Evolutionary conservation across 2,888 invertebrate genomes (phyloP).

Genomic region (Synergus itoensis): DNA sequence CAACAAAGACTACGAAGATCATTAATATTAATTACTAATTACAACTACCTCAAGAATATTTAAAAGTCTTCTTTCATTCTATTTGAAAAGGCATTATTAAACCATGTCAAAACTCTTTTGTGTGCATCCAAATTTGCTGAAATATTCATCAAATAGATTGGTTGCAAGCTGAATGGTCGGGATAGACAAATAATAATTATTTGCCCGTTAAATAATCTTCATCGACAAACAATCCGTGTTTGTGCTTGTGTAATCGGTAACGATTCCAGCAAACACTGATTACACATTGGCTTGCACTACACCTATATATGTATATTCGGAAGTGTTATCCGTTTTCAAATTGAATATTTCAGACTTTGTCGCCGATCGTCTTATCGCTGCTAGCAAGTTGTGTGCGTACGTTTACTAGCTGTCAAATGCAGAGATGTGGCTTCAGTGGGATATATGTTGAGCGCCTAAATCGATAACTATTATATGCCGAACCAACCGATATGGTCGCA

Average conservation of each 20-base stretch:
- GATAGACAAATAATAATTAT: conserved; percentile 17
- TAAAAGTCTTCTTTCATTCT: no score
- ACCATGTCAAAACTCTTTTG: neutral
- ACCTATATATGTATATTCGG: neutral
- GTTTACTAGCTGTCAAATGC: conserved; percentile 40
- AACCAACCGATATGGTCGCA: conserved; percentile 57
- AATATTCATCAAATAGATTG: conserved; percentile 23
- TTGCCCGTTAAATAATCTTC: conserved; percentile 10
- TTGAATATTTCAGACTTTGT: conserved; percentile 33
- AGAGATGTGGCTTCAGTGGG: neutral
- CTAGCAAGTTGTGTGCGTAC: neutral
- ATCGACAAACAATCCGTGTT: conserved; percentile 10
- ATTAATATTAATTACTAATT: no score
- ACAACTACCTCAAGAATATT: no score
- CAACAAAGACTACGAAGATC: no score
- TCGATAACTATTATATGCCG: conserved; percentile 68
- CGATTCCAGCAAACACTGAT: conserved; percentile 7
- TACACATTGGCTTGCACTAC: neutral
- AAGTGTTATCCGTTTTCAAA: conserved; percentile 10
- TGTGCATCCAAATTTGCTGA: neutral
- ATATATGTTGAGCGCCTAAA: conserved; percentile 52
- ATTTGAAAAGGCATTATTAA: no score
- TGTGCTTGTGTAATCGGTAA: neutral
- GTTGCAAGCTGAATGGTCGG: neutral
- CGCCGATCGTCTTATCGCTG: conserved; percentile 35